Evolutionary conservation across 1,140 invertebrate genomes (phyloP).

Genomic region (Glossosoma conforme): DNA sequence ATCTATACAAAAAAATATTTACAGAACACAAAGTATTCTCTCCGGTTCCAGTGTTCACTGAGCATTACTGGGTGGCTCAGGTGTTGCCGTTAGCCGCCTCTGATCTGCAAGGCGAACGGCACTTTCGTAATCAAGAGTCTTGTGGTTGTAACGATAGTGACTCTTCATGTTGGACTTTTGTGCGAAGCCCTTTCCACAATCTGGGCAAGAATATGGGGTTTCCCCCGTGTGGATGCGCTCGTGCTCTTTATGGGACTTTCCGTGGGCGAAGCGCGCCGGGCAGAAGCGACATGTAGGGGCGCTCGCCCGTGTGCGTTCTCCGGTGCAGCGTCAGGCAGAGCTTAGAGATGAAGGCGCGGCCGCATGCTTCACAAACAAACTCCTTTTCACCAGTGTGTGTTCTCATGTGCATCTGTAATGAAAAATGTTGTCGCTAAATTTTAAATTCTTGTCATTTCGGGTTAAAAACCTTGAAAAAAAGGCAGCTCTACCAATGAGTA

Average conservation of each 20-base stretch:
- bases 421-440: too few species aligned
- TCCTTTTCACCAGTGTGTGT: constrained; percentile 46
- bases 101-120: too few species aligned
- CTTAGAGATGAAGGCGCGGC: constrained; percentile 29
- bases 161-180: constrained; percentile 27
- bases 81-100: too few species aligned
- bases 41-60: too few species aligned
- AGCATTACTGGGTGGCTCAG: too few species aligned
- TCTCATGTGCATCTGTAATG: constrained; percentile 35
- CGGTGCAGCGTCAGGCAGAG: constrained; percentile 30
- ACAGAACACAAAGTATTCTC: too few species aligned
- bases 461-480: too few species aligned
- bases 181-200: constrained; percentile 39
- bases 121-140: too few species aligned
- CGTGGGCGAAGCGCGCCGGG: constrained; percentile 14
- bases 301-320: constrained; percentile 24
- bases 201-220: constrained; percentile 45
- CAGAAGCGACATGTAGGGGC: constrained; percentile 32
- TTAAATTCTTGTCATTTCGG: too few species aligned
- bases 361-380: constrained; percentile 43
- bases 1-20: too few species aligned
- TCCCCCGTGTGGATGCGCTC: constrained; percentile 57
- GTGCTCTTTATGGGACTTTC: constrained; percentile 40
- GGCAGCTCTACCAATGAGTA: too few species aligned
- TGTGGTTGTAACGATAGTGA: constrained; percentile 24